Base-by-base conservation (phyloP, 2,113 vertebrate genomes). In the Chamaea fasciata region DNA sequence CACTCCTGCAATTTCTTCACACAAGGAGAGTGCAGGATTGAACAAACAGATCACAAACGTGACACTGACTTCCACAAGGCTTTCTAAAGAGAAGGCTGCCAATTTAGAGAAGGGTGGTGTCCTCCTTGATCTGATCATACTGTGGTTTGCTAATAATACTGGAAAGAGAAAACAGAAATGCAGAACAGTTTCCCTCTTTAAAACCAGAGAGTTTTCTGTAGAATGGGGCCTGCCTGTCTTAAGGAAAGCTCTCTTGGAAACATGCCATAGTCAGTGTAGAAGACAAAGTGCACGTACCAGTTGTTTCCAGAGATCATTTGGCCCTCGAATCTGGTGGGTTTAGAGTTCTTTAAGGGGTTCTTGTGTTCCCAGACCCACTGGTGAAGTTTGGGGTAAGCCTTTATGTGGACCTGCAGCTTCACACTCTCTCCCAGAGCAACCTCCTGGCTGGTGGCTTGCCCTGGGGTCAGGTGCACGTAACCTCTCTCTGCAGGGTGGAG, bases 361-460 rank as follows among this genome's bases (percentile, higher is more conserved):
- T 5, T 69, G 52, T 97, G 97, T 42, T 96, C 89, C 99, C 99
- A 99, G 68, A 56, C 78, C 76, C 98, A 97, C 44, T 73, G 41
- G 13, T 89, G 95, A 41, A 99, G 98, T 50, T 83, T 73, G 9
- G 99, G 99, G 59, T 99, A 99, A 22, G 99, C 98, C 49, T 99
- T 98, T 23, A 99, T 96, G 22, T 94, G 60, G 41, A 99, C 98
- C 4, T 60, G 91, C 44, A 99, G 97, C 59, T 97, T 60, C 79
- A 99, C 93, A 76, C 95, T 98, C 15, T 98, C 97, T 31, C 98
- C 99, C 78, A 98, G 80, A 1, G 94, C 95, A 69, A 98, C 97
- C 56, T 98, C 97, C n/a, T 98, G 96, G 5, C 79, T 96, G 39
- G 97, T 97, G 76, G 86, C 97, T 78, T 98, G 91, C 59, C 96